Percentiles rank a stretch among this genome's conserved stretches.
These are phyloP conservation scores for Oreochromis spilurus DNA, from an alignment of 2,113 vertebrate genomes.

Conservation along the genomic window DNA sequence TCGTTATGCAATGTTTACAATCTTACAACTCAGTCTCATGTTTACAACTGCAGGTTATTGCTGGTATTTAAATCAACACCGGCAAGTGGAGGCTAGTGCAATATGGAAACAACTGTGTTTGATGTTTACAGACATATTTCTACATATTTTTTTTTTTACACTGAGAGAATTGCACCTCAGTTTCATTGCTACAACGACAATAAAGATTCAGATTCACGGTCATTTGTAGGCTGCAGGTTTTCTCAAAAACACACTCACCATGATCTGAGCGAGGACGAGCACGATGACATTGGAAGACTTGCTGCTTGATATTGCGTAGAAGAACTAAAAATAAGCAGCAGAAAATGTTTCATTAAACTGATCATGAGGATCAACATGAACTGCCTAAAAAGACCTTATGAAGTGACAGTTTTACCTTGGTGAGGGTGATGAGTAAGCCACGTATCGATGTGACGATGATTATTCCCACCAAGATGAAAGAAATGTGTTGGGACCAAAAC, in stretches of 20 bases:
- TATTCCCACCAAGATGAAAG: constrained; percentile 97
- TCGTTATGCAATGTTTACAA: not conserved
- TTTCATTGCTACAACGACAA: not conserved
- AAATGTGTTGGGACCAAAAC: constrained; percentile 99
- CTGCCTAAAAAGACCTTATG: not conserved
- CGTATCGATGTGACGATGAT: constrained; percentile 98
- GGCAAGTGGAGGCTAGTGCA: not conserved
- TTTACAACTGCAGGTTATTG: not conserved
- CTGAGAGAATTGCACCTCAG: not conserved
- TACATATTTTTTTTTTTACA: not conserved
- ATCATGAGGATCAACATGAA: not conserved
- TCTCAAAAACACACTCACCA: constrained; percentile 79
- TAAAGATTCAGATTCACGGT: not conserved
- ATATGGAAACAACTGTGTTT: not conserved
- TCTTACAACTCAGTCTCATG: not conserved
- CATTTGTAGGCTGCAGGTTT: not conserved
- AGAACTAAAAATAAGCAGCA: constrained; percentile 78
- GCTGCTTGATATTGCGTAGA: constrained; percentile 97
- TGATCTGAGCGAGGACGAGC: constrained; percentile 96
- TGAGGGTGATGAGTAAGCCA: constrained; percentile 94
- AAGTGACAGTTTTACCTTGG: constrained; percentile 80
- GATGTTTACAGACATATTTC: not conserved
- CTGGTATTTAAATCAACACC: not conserved
- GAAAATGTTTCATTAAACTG: not conserved
- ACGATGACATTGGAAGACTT: constrained; percentile 99